Base-by-base conservation (phyloP, 2,888 invertebrate species). In the Muscina levida region DNA sequence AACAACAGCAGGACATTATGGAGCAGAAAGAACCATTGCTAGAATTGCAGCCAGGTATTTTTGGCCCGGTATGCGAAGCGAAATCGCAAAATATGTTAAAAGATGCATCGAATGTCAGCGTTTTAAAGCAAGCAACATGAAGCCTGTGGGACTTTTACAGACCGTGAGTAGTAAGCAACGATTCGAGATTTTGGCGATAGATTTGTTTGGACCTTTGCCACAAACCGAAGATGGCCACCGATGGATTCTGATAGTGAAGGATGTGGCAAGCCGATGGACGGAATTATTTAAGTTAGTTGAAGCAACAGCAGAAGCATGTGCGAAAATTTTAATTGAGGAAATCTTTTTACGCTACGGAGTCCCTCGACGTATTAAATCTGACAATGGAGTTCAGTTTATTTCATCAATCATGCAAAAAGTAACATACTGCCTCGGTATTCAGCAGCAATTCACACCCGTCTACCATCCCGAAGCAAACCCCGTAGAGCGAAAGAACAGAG, bases 331-430 rank as follows among this genome's bases (percentile, higher is more conserved):
- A n/a, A n/a, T n/a, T n/a, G n/a, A n/a, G n/a, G n/a, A n/a, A n/a
- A n/a, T n/a, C n/a, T n/a, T n/a, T n/a, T n/a, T n/a, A 2, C 77
- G 88, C 15, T 89, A 85, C 77, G 89, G 88, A 0, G 24, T 85
- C 1, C 87, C 87, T 0, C 48, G 89, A 0, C 68, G 87, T 13
- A 15, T 90, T 0, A 83, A 87, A 4, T 86, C 85, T 13, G 88
- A 90, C 48, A 90, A 90, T n/a, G 89, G 89, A 0, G 72, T 84
- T 0, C 89, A 89, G 48, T 88, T 89, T 70, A 83, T 89, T 0
- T 85, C 85, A 1, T 84, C 81, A 0, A 80, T 88, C 0, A 88
- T 89, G 87, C 89, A 89, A 59, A 82, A 88, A 57, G 59, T 87
- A 0, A 53, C 66, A 1, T 73, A 72, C 51, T 82, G 74, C 53